Base-by-base conservation (phyloP, 2,113 vertebrate species). In the Ciconia stormi region DNA sequence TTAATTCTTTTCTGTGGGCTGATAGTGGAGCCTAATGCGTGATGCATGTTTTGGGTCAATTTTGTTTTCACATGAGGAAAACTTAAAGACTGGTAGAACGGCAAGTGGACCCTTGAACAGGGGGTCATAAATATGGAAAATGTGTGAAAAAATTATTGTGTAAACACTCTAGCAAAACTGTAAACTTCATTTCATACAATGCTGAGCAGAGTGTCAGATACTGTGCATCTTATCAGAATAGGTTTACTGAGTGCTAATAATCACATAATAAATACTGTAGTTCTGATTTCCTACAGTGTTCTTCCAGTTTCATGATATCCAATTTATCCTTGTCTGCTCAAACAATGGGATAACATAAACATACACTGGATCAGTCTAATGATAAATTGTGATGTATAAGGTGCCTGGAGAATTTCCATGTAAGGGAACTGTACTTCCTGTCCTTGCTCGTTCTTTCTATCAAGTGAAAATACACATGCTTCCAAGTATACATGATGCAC, bases 311-410 rank as follows among this genome's bases (percentile, higher is more conserved):
- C 62, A 32, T 50, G 15, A 21, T 44, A 65, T 42, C 47, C 16
- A 27, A 19, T 93, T 93, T 74, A 73, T 73, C 53, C 49, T 85
- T 40, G 49, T 77, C 49, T 86, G 30, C 44, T 52, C 34, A 82
- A 21, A 72, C 69, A 83, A 1, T 83, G 34, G 11, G n/a, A 19
- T 38, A 71, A n/a, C 30, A n/a, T 1, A 42, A 63, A 52, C 22
- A 58, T 46, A 52, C 78, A 44, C 32, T 72, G 19, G 21, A 49
- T n/a, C 15, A 46, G 22, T 13, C 34, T 46, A 61, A 34, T 76
- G 52, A 69, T 61, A 76, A 53, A 78, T 91, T 26, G 36, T 1
- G 0, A 10, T 0, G 0, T n/a, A 9, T 9, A 17, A 20, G 4
- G 26, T 0, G 3, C n/a, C 32, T 32, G 17, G 14, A 56, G 34